Evolutionary conservation across 1,140 invertebrate species (phyloP).

Genomic region (Heliconius congener): DNA sequence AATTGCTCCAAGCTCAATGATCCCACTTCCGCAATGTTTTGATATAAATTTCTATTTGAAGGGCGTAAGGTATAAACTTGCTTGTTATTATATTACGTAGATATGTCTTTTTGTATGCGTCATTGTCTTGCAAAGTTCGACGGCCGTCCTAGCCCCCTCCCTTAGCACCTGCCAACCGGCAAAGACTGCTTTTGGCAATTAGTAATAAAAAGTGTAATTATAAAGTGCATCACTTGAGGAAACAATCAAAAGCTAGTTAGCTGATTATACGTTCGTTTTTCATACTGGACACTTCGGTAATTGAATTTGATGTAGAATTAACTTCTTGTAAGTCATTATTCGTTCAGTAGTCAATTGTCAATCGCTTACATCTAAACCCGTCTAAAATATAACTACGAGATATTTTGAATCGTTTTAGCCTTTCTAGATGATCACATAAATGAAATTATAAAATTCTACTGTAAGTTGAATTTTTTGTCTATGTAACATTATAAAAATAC

Average conservation of each 20-base stretch:
- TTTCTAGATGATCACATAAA: too few species aligned
- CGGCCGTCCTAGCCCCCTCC: constrained; percentile 75
- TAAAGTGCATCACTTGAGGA: constrained; percentile 45
- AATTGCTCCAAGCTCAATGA: constrained; percentile 76
- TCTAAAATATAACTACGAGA: neutral
- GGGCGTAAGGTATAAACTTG: constrained; percentile 43
- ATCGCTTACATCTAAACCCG: neutral
- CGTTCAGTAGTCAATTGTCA: neutral
- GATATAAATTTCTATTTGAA: constrained; percentile 45
- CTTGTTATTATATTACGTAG: constrained; percentile 29
- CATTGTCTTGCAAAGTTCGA: constrained; percentile 63
- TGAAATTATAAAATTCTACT: too few species aligned
- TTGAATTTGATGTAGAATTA: constrained; percentile 21
- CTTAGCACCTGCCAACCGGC: constrained; percentile 54
- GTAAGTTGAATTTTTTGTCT: too few species aligned
- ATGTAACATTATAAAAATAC: too few species aligned
- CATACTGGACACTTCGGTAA: constrained; percentile 27
- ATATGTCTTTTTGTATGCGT: constrained; percentile 44
- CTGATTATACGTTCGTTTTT: constrained; percentile 28
- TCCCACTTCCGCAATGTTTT: constrained; percentile 62
- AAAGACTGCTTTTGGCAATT: constrained; percentile 74
- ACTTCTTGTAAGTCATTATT: neutral
- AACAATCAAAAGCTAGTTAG: constrained; percentile 42
- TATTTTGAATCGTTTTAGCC: too few species aligned
- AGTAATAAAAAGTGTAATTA: constrained; percentile 65